Percentiles rank a stretch among this genome's conserved stretches.
These are phyloP conservation scores for Cisticola juncidis DNA, from an alignment of 2,113 vertebrate species.

Conservation along the genomic window DNA sequence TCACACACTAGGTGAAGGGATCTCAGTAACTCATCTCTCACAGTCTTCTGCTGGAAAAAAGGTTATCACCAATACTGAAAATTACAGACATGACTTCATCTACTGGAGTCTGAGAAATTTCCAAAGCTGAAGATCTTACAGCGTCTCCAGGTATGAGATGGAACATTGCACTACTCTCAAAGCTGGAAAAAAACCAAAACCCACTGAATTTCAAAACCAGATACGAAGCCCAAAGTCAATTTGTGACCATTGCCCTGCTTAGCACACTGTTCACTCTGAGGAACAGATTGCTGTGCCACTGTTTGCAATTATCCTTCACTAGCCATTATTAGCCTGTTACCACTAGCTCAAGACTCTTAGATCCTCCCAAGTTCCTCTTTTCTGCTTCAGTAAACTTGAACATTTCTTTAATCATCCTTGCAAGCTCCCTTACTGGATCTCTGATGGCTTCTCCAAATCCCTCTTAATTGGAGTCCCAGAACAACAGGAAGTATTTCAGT, in stretches of 20 bases:
- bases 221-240: background rate
- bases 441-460: background rate
- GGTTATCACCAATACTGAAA: background rate
- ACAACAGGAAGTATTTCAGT: background rate
- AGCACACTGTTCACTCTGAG: background rate
- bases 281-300: background rate
- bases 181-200: background rate
- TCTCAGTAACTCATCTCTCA: background rate
- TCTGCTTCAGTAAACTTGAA: background rate
- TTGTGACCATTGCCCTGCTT: background rate
- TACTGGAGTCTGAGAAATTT: background rate
- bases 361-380: background rate
- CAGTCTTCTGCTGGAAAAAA: background rate
- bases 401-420: background rate
- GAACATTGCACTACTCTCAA: background rate
- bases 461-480: background rate
- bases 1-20: background rate
- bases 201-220: fast-evolving
- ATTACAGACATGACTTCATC: background rate
- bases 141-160: background rate
- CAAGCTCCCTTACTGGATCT: background rate
- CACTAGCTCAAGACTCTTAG: background rate
- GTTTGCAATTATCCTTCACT: background rate
- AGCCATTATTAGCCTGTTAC: background rate
- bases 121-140: background rate